Evolutionary conservation across 2,797 vertebrate genomes (phyloP).

Genomic region (Iguana delicatissima): DNA sequence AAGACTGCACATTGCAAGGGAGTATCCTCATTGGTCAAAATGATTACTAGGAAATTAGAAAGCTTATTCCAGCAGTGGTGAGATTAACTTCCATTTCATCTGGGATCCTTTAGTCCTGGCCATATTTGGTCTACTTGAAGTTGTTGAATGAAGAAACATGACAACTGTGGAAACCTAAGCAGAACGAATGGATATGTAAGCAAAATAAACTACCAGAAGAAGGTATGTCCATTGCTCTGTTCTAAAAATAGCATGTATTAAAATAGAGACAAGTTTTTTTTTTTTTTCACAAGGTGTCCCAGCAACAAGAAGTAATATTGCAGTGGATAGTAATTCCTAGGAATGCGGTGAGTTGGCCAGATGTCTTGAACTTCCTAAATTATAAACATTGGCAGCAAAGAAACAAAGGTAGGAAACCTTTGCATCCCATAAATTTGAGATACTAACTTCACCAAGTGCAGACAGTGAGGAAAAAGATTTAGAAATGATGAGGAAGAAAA

Average conservation of each 20-base stretch:
- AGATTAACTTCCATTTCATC: constrained; percentile 64
- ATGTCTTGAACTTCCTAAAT: constrained; percentile 66
- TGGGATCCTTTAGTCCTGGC: constrained; percentile 74
- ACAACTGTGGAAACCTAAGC: constrained; percentile 77
- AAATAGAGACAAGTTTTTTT: constrained; percentile 76
- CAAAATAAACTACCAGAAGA: constrained; percentile 78
- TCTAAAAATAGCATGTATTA: constrained; percentile 82
- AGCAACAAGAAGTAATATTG: constrained; percentile 81
- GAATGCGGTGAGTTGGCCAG: constrained; percentile 77
- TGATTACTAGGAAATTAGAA: constrained; percentile 47
- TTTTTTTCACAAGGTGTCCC: constrained; percentile 75
- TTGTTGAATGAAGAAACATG: constrained; percentile 80
- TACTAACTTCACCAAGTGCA: constrained; percentile 56
- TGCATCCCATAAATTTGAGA: constrained; percentile 55
- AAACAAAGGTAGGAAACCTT: constrained; percentile 67
- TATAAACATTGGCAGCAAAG: constrained; percentile 78
- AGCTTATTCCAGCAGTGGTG: constrained; percentile 36
- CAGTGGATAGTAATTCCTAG: constrained; percentile 77
- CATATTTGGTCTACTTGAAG: constrained; percentile 82
- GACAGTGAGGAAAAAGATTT: constrained; percentile 56
- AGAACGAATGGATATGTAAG: constrained; percentile 79
- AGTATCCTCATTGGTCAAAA: neutral
- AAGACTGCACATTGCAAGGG: neutral
- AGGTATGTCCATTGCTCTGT: constrained; percentile 75
- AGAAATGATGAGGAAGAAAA: constrained; percentile 38